phyloP scores from a whole-genome alignment of 2,797 vertebrate species.

The Clamator glandarius region DNA sequence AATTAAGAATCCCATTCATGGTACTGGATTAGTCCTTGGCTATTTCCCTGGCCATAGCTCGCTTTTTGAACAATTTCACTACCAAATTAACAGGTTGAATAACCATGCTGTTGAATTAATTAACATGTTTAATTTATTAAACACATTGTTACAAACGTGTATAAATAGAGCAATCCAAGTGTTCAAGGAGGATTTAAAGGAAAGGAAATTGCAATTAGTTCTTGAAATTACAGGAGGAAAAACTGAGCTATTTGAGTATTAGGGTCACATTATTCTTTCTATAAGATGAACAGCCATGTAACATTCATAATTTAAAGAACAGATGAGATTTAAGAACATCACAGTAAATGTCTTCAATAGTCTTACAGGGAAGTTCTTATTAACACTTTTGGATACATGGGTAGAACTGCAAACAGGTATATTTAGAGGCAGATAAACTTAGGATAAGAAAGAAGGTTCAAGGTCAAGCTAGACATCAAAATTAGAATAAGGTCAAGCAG shows the following conservation, averaged over 20 bases:
- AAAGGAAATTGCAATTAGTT: neutral
- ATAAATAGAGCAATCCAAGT: constrained; percentile 24
- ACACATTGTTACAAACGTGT: neutral
- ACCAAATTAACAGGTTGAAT: neutral
- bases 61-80: neutral
- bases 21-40: neutral
- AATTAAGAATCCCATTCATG: neutral
- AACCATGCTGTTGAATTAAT: constrained; percentile 16
- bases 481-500: neutral
- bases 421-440: neutral
- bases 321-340: neutral
- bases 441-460: neutral
- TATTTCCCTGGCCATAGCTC: neutral
- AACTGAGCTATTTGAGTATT: neutral
- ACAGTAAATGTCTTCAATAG: neutral
- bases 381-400: neutral
- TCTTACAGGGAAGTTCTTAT: neutral
- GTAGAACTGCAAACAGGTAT: neutral
- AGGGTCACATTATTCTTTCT: neutral
- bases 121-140: constrained; percentile 10
- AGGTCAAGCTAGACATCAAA: neutral
- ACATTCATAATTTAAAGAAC: neutral
- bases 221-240: neutral
- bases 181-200: neutral
- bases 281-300: neutral